Conservation (phyloP, 2,888 invertebrate genomes). For the Corythucha ciliata region DNA sequence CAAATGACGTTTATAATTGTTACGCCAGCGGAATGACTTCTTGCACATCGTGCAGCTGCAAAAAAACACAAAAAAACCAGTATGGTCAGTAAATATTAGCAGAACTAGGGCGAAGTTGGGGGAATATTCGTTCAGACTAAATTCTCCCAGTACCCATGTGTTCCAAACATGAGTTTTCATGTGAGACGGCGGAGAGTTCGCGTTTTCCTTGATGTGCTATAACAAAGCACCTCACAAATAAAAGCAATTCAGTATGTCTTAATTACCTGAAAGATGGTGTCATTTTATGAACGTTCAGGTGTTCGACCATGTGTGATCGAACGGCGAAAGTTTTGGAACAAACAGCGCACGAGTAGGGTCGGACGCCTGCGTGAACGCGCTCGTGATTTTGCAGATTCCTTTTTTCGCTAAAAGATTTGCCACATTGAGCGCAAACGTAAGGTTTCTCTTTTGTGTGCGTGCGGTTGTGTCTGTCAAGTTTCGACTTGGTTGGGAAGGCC, state of each 20-base stretch:
- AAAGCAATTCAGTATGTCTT: too few relatives aligned
- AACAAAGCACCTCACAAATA: too few relatives aligned
- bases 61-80: background rate
- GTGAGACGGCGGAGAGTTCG: too few relatives aligned
- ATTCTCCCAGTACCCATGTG: too few relatives aligned
- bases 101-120: too few relatives aligned
- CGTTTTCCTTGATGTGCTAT: background rate
- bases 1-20: conserved; percentile 27
- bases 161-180: too few relatives aligned
- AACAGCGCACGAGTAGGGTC: conserved; percentile 29
- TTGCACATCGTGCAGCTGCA: conserved; percentile 24
- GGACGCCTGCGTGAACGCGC: conserved; percentile 39
- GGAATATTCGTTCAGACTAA: too few relatives aligned
- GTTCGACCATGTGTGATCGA: conserved; percentile 28
- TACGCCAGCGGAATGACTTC: conserved; percentile 28
- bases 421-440: conserved; percentile 41
- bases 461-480: conserved; percentile 41
- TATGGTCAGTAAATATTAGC: too few relatives aligned
- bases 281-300: conserved; percentile 26
- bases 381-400: conserved; percentile 42
- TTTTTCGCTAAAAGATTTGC: conserved; percentile 41
- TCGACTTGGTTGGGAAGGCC: conserved; percentile 41
- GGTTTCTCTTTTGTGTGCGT: conserved; percentile 42
- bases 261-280: conserved; percentile 18
- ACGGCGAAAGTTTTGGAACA: conserved; percentile 26